These are phyloP conservation scores for Meloidogyne exigua DNA, from an alignment of 1,140 invertebrate genomes.

Conservation along the genomic window DNA sequence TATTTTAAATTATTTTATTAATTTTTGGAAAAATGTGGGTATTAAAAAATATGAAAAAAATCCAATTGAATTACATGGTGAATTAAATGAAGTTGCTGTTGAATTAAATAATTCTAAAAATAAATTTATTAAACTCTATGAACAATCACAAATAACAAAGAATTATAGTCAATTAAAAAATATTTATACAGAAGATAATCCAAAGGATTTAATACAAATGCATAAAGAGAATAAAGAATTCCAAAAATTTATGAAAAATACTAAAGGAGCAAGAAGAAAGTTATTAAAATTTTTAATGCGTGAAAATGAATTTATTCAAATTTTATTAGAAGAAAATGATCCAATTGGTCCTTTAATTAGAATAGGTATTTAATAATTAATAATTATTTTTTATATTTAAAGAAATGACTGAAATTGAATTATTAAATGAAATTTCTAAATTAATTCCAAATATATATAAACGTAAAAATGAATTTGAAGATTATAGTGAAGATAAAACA, in stretches of 20 bases:
- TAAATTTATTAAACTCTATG: too few species aligned
- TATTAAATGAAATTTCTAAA: not conserved
- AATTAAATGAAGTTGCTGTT: not conserved
- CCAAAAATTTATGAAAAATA: not conserved
- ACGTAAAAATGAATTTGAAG: not conserved
- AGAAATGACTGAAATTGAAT: not conserved
- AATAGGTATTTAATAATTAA: not conserved
- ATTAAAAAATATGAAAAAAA: not conserved
- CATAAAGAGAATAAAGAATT: not conserved
- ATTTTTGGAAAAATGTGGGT: not conserved
- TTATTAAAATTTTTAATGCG: not conserved
- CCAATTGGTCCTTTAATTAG: not conserved
- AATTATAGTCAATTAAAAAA: not conserved
- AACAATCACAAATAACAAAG: not conserved
- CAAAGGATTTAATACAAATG: not conserved
- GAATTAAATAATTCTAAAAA: not conserved
- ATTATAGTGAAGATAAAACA: not conserved
- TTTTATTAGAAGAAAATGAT: slow-evolving; percentile 1
- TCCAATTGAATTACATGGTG: not conserved
- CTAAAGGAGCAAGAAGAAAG: not conserved
- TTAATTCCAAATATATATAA: not conserved
- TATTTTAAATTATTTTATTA: not conserved
- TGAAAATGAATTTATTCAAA: not conserved
- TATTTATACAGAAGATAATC: not conserved
- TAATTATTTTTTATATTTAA: not conserved